Evolutionary conservation across 1,140 invertebrate genomes (phyloP).

Genomic region (Uloborus diversus): DNA sequence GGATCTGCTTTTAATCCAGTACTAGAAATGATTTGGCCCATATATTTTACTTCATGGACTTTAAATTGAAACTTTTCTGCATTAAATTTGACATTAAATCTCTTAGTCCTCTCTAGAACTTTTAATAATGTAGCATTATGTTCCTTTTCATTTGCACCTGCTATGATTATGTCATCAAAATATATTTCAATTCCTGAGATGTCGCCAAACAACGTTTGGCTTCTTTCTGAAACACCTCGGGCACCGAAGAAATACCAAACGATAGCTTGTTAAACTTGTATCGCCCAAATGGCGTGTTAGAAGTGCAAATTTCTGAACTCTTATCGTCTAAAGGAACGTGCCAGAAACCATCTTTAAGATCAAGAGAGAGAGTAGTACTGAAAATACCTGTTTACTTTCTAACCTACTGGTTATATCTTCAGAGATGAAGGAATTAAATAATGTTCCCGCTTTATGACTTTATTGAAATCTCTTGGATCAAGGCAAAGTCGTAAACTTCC

Average conservation of each 20-base stretch:
- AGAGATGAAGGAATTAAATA: too few species aligned
- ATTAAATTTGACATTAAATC: conserved; percentile 65
- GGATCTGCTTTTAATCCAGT: conserved; percentile 60
- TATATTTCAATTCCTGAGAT: conserved; percentile 60
- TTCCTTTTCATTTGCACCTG: conserved; percentile 58
- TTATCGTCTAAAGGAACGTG: too few species aligned
- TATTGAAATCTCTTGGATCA: too few species aligned
- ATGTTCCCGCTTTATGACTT: too few species aligned
- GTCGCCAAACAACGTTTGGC: conserved; percentile 22
- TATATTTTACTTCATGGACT: conserved; percentile 35
- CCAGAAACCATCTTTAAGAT: too few species aligned
- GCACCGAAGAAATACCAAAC: conserved; percentile 4
- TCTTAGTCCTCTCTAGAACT: conserved; percentile 62
- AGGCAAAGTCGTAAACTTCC: too few species aligned
- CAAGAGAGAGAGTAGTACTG: too few species aligned
- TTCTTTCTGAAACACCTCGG: conserved; percentile 32
- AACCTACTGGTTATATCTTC: too few species aligned
- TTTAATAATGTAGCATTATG: conserved; percentile 61
- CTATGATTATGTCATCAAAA: conserved; percentile 65
- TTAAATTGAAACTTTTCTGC: conserved; percentile 60
- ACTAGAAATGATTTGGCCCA: conserved; percentile 1
- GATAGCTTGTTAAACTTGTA: background rate
- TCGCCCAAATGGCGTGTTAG: background rate
- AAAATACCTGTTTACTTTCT: too few species aligned
- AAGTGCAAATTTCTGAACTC: background rate